These are phyloP conservation scores for Falco rusticolus DNA, from an alignment of 2,797 vertebrate genomes.

Conservation along the genomic window DNA sequence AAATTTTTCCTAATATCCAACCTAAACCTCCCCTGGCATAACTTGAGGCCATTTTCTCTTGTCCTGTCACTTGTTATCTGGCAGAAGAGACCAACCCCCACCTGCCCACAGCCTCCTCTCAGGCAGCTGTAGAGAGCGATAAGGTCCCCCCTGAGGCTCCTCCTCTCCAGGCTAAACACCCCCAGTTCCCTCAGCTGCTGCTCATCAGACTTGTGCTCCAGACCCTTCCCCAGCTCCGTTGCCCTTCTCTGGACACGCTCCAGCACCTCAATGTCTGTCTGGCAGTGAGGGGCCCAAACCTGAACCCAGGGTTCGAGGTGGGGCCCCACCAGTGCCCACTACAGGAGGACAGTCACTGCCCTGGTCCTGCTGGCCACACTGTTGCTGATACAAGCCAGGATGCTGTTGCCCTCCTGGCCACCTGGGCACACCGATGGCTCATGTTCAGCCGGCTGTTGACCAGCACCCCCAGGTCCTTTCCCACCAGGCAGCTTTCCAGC, in stretches of 20 bases:
- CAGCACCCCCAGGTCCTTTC: too few relatives aligned
- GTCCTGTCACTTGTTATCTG: fast-evolving
- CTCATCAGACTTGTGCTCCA: not conserved
- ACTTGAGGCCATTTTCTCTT: fast-evolving
- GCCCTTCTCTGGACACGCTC: not conserved
- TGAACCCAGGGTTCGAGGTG: not conserved
- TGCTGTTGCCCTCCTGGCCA: too few relatives aligned
- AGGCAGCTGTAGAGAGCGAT: not conserved
- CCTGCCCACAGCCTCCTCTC: not conserved
- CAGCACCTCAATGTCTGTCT: not conserved
- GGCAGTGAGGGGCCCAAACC: fast-evolving
- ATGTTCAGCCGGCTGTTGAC: too few relatives aligned
- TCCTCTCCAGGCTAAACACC: not conserved
- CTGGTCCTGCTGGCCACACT: too few relatives aligned
- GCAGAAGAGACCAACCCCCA: not conserved
- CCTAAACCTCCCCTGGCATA: fast-evolving
- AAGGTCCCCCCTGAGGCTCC: not conserved
- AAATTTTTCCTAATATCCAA: not conserved
- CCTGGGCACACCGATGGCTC: too few relatives aligned
- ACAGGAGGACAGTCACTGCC: too few relatives aligned
- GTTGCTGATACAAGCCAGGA: too few relatives aligned
- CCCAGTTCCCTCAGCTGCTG: fast-evolving
- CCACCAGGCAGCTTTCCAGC: too few relatives aligned
- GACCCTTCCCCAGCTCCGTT: not conserved
- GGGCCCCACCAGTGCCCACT: too few relatives aligned